Conservation (phyloP, 2,113 vertebrate genomes). For the Ascaphus truei region DNA sequence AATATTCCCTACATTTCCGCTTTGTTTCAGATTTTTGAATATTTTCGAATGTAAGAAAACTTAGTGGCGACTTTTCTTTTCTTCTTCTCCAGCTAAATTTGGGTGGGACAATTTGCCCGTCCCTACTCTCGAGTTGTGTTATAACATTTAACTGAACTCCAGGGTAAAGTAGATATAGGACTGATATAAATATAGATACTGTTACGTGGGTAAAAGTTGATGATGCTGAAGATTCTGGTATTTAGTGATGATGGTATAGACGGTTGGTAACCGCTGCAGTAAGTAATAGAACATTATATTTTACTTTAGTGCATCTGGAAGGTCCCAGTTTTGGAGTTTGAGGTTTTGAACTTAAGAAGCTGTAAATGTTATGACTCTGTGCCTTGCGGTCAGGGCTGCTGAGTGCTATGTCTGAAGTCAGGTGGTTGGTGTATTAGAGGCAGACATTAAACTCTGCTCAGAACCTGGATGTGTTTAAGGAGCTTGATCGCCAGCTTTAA, state of each 20-base stretch:
- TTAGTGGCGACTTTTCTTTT: too few relatives aligned
- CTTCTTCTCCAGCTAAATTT: too few relatives aligned
- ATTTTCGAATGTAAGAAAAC: too few relatives aligned
- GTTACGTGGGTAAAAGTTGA: neutral
- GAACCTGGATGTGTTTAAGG: slow-evolving; percentile 66
- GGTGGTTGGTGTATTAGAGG: slow-evolving; percentile 69
- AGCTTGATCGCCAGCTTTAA: slow-evolving; percentile 67
- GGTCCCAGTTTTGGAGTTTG: slow-evolving; percentile 43
- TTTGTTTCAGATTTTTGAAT: too few relatives aligned
- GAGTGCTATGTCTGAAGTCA: slow-evolving; percentile 69
- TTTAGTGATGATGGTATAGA: too few relatives aligned
- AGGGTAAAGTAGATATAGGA: too few relatives aligned
- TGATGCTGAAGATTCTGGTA: neutral
- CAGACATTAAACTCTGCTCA: slow-evolving; percentile 63
- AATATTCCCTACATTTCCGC: too few relatives aligned
- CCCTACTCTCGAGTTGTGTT: too few relatives aligned
- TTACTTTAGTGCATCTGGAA: slow-evolving; percentile 39
- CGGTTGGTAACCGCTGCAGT: neutral
- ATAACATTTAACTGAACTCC: too few relatives aligned
- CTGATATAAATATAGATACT: too few relatives aligned
- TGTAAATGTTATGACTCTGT: slow-evolving; percentile 72
- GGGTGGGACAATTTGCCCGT: too few relatives aligned
- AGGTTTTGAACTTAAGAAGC: slow-evolving; percentile 60
- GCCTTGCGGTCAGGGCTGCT: slow-evolving; percentile 62
- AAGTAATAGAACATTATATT: neutral